Base-by-base conservation (phyloP, 1,140 invertebrate species). In the Penaeus chinensis region DNA sequence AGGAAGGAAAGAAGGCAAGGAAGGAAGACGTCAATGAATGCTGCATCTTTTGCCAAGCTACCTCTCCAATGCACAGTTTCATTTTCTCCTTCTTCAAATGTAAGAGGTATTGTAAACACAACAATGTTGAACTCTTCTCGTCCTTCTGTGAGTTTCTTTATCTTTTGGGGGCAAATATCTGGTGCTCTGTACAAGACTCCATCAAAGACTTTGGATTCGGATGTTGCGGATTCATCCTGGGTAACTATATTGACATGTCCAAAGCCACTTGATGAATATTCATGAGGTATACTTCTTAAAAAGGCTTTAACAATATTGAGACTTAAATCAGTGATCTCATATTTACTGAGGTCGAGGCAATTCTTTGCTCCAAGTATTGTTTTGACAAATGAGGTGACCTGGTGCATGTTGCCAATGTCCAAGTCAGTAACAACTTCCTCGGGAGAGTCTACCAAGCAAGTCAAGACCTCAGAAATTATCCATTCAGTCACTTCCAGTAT, bases 361-460 rank as follows among this genome's bases (percentile, higher is more conserved):
- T 47, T 77, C 27, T 87, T 87, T 74, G 86, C 69, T n/a, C 80
- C 61, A 37, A 87, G 61, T 63, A 87, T 87, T 27, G 86, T 87
- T 32, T 87, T 82, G 20, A 87, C 86, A 87, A 87, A 87, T 20
- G 80, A 82, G 24, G 74, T 65, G n/a, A 87, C 81, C 62, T 87
- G 86, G 7, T 82, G n/a, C 69, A 87, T 87, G 32, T 87, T 81
- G n/a, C 80, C 86, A 61, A 87, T 83, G 61, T 87, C 86, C 69
- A 87, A 65, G 24, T 87, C 86, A 62, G 82, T 82, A 61, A 78
- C 80, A n/a, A 87, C 86, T n/a, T 87, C 65, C n/a, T 42, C 60
- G 27, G 86, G 86, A 24, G 62, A 87, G 47, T 87, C 13, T 24
- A 60, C 20, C 27, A 87, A 32, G 32, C 62, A 61, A 22, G 81